These are phyloP conservation scores for Venturia canescens DNA, from an alignment of 1,140 invertebrate genomes.

Conservation along the genomic window DNA sequence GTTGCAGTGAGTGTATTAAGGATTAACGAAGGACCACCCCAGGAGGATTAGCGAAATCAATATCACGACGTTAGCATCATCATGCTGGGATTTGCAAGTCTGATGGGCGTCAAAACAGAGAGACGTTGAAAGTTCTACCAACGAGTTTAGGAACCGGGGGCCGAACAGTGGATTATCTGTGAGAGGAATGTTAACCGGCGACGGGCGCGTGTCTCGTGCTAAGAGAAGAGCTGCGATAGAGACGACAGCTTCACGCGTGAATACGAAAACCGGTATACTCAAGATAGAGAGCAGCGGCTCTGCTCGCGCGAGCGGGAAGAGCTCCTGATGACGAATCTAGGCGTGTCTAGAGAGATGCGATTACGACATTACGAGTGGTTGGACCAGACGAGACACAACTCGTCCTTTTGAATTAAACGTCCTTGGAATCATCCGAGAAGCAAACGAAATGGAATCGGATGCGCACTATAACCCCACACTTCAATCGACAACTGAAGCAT, in stretches of 20 bases:
- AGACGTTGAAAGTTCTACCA: slow-evolving; percentile 31
- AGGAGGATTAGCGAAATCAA: slow-evolving; percentile 10
- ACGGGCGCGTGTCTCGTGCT: slow-evolving; percentile 8
- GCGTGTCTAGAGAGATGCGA: slow-evolving; percentile 55
- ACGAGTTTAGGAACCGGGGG: slow-evolving; percentile 3
- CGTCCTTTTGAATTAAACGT: slow-evolving; percentile 35
- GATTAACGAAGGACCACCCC: slow-evolving; percentile 11
- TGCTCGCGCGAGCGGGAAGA: neutral
- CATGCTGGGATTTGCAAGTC: slow-evolving; percentile 47
- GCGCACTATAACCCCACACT: slow-evolving; percentile 54
- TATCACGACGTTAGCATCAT: slow-evolving; percentile 28
- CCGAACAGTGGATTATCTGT: neutral
- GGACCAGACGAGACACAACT: slow-evolving; percentile 23
- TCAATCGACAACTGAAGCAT: slow-evolving; percentile 57
- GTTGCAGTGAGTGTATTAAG: neutral
- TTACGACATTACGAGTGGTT: slow-evolving; percentile 53
- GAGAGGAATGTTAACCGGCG: slow-evolving; percentile 20
- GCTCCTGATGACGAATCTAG: slow-evolving; percentile 62
- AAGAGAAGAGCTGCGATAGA: neutral
- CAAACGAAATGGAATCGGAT: slow-evolving; percentile 37
- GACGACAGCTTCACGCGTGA: neutral
- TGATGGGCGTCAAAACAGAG: slow-evolving; percentile 23
- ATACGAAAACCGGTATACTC: slow-evolving; percentile 43
- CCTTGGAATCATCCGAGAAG: slow-evolving; percentile 51
- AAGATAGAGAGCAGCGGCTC: neutral